These are phyloP conservation scores for Stomorhina lunata DNA, from an alignment of 2,888 invertebrate species.

Conservation along the genomic window DNA sequence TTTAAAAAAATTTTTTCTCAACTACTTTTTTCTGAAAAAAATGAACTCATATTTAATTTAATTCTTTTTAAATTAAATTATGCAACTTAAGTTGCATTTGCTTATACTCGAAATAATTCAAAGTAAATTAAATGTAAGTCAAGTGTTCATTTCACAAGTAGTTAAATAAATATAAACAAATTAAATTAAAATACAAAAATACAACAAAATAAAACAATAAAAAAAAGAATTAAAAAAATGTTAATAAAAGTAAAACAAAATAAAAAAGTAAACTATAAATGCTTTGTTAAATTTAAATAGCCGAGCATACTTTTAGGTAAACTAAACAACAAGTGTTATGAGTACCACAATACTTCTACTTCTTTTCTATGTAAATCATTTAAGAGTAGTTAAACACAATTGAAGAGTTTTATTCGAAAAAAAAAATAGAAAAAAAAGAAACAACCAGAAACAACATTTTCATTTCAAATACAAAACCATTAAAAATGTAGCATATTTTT, in stretches of 20 bases:
- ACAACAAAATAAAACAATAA: background rate
- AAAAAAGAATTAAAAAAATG: background rate
- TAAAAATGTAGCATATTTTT: conserved; percentile 6
- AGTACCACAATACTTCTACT: background rate
- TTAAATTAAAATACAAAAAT: too few relatives aligned
- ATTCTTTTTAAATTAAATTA: too few relatives aligned
- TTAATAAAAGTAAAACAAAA: background rate
- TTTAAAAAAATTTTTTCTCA: too few relatives aligned
- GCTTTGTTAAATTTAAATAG: background rate
- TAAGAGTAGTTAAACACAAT: background rate
- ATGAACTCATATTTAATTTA: too few relatives aligned
- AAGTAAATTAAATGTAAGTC: too few relatives aligned
- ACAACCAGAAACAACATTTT: background rate
- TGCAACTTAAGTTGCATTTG: too few relatives aligned
- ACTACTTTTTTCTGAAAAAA: too few relatives aligned
- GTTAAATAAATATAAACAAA: too few relatives aligned
- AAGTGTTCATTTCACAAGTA: too few relatives aligned
- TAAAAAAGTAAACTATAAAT: background rate
- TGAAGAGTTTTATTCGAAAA: background rate
- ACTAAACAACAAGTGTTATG: background rate
- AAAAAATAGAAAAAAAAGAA: background rate
- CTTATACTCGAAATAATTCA: too few relatives aligned
- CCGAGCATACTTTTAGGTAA: background rate
- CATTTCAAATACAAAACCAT: background rate
- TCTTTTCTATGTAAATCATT: conserved; percentile 1